Evolutionary conservation across 2,888 invertebrate genomes (phyloP), one percentile per base, ranked within the genome.

Genomic region (Microplitis deprimator): DNA sequence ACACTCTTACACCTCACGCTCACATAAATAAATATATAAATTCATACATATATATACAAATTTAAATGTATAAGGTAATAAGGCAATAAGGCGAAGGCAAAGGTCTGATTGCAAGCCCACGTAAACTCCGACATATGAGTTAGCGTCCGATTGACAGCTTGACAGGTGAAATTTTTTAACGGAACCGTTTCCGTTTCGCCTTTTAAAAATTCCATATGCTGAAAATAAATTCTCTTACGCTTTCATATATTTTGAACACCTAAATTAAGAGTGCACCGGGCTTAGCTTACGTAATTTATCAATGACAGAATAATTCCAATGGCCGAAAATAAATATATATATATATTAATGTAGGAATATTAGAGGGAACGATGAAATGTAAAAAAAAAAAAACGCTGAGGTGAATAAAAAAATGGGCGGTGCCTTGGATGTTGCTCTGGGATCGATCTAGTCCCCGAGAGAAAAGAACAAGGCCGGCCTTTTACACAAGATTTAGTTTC

Each of bases 381-480:
- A 8, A 72, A 39, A 65, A 73, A 74, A 50, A 40, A 74, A 64
- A 76, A 68, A 62, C n/a, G n/a, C 73, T 17, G 61, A 77, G 60
- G 50, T 16, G 68, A 67, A 62, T 72, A 72, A 89, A 89, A 88
- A 89, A 89, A 89, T 89, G 89, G 89, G 89, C 89, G 89, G 89
- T 84, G 87, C 88, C 82, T 88, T 88, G 87, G 85, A 88, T 84
- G 84, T 86, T 73, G 59, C 39, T 16, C 50, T 50, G 50, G 67
- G 59, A 59, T 64, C 65, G 73, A 73, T 73, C 67, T 73, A 67
- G 65, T 38, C 67, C 50, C 67, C 39, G 62, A 59, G 72, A 29
- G 29, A 29, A 29, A 29, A 29, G 29, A 72, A 62, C 62, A 39
- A 72, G 73, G 73, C 73, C 38, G 73, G 73, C 41, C 73, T 73